Base-by-base conservation (phyloP, 1,140 invertebrate genomes). In the Hyles vespertilio region DNA sequence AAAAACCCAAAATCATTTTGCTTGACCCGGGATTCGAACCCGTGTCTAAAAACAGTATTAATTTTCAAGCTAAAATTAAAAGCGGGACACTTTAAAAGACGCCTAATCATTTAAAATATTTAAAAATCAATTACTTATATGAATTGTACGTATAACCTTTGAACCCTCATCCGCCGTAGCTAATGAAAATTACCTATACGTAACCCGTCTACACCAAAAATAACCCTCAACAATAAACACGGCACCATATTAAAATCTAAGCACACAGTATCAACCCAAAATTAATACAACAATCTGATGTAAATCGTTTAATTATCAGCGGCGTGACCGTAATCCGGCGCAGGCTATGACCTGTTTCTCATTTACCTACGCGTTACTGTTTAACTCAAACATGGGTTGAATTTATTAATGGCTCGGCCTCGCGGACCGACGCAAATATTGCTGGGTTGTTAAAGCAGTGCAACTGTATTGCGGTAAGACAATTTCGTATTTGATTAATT, bases 331-430 rank as follows among this genome's bases (percentile, higher is more conserved):
- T 66, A 74, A 72, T 63, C 72, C 63, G 58, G 49, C 11, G 54
- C 54, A 22, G 69, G 22, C 22, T 22, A 63, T 74, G 67, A 69
- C 69, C 72, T 68, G 52, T 46, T 58, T 58, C 33, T 59, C 65
- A 68, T 70, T 75, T 69, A 70, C 69, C 65, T 69, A 60, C 59
- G 55, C 53, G 50, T 34, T 51, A 65, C 63, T 51, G 59, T 65
- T 60, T 62, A 76, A 80, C 66, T 80, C 75, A 78, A 80, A 80
- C 77, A 80, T 63, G 69, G 69, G 67, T 62, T 67, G 69, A 74
- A 77, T 80, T 79, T 77, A 80, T 77, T 81, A 77, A 79, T 72
- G 70, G 69, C 11, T 51, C 33, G 50, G 49, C 32, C 57, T 58
- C 51, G 33, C 57, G 49, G 48, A 34, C 49, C 57, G 49, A 5